A percentile compares a stretch with the other conserved stretches of the same genome.
Conservation (phyloP, 2,113 vertebrate species). For the Theristicus caerulescens region DNA sequence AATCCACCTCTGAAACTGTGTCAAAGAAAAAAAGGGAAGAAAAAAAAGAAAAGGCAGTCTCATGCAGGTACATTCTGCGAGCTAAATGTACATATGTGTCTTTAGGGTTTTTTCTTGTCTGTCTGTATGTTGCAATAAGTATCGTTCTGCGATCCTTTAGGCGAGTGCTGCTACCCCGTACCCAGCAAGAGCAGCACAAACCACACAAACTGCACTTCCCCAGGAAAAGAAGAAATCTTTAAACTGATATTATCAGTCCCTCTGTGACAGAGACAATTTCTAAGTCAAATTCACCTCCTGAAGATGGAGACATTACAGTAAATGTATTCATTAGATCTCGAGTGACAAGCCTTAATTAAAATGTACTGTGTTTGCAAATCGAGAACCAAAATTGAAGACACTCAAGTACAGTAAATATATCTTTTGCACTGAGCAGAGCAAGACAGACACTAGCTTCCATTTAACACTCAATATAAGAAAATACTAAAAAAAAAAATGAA, state of each 20-base stretch:
- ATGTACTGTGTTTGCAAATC: conserved; percentile 26
- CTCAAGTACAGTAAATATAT: conserved; percentile 20
- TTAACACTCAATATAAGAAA: neutral
- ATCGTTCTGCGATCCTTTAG: neutral
- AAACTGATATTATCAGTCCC: neutral
- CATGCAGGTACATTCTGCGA: neutral
- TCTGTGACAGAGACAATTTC: conserved; percentile 1
- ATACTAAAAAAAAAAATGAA: neutral
- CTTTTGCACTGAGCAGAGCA: neutral
- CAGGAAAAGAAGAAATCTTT: conserved; percentile 23
- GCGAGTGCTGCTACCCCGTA: neutral
- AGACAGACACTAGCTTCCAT: neutral
- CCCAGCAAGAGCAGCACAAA: neutral
- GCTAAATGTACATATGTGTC: neutral
- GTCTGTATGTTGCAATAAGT: neutral
- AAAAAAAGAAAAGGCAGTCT: neutral
- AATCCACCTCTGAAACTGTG: neutral
- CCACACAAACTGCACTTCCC: neutral
- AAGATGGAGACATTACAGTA: conserved; percentile 23
- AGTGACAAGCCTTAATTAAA: conserved; percentile 60
- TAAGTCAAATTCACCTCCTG: conserved; percentile 22
- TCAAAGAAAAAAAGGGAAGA: neutral
- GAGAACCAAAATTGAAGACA: conserved; percentile 17
- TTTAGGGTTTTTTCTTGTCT: neutral
- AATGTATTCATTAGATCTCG: neutral